Conservation (phyloP, 1,140 invertebrate species). For the Scaptodrosophila lebanonensis region DNA sequence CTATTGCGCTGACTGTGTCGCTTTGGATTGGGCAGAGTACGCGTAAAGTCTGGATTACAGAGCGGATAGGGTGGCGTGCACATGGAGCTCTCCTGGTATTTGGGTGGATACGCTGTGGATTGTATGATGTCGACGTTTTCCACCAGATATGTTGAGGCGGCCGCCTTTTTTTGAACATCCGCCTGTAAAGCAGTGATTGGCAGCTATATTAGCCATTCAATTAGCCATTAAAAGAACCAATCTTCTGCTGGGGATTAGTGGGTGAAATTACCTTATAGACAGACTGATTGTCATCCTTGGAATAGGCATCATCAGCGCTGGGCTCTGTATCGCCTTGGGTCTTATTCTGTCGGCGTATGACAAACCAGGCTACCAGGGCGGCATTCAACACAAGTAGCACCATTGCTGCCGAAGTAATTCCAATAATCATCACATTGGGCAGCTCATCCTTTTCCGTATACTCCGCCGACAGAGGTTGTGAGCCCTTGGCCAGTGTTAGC, state of each 20-base stretch:
- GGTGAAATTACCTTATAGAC: constrained; percentile 76
- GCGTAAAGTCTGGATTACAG: constrained; percentile 70
- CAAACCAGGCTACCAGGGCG: constrained; percentile 88
- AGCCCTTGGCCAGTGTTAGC: constrained; percentile 79
- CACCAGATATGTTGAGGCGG: constrained; percentile 68
- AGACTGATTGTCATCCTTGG: constrained; percentile 83
- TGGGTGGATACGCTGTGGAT: constrained; percentile 68
- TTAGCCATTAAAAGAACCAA: not conserved
- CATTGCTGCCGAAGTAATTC: constrained; percentile 86
- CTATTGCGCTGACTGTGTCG: constrained; percentile 65
- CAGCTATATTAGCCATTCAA: constrained; percentile 45
- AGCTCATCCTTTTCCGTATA: constrained; percentile 83
- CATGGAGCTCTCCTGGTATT: constrained; percentile 75
- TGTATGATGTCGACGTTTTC: constrained; percentile 73
- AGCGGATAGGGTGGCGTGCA: constrained; percentile 68
- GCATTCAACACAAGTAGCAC: constrained; percentile 88
- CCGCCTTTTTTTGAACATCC: constrained; percentile 71
- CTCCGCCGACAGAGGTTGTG: constrained; percentile 81
- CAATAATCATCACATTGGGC: constrained; percentile 87
- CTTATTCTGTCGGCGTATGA: constrained; percentile 82
- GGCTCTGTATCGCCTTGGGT: constrained; percentile 78
- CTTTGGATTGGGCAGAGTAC: constrained; percentile 68
- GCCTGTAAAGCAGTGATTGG: constrained; percentile 75
- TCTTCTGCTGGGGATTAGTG: constrained; percentile 7
- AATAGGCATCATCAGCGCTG: constrained; percentile 90